Evolutionary conservation across 2,113 vertebrate species (phyloP), one percentile per base, ranked within the genome.

Genomic region (Microcebus tavaratra): DNA sequence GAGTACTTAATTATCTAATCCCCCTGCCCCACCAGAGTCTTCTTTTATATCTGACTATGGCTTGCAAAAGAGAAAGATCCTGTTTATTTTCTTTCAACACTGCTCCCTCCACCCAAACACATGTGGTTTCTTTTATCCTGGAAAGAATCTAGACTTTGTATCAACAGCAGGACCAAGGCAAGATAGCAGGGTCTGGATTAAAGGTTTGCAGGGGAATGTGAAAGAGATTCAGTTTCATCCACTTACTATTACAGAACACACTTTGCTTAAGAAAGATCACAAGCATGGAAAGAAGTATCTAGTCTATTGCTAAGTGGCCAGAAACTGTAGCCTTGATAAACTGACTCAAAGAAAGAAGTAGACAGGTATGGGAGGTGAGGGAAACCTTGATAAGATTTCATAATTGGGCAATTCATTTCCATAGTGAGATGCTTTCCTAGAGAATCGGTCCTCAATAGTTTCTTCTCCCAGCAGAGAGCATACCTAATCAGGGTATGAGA

Each of bases 11-110:
- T 75, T 90, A 55, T 23, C 8, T 11, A 39, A 31, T 78, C 31
- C 45, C 63, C 34, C 45, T 12, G 5, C n/a, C 68, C 68, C 68
- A 39, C 59, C 73, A 34, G 10, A 59, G 1, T 67, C 25, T 75
- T 21, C 42, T 73, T 76, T 92, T 70, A 50, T 61, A 68, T 29
- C 25, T 85, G n/a, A 70, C 7, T 5, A 10, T 34, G 20, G 10
- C 29, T 55, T 57, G 4, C 3, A 8, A 29, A 68, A 45, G 0
- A 6, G 7, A 23, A 53, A 53, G 2, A 57, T 12, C 13, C 2
- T 34, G n/a, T 70, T 86, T 73, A 75, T 86, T 92, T 90, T 88
- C 59, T 80, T 31, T 81, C 13, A 75, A 75, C 8, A 79, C n/a
- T 17, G 39, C 42, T 57, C 25, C 25, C 18, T 25, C 31, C 23